Base-by-base conservation (phyloP, 2,888 invertebrate species). In the Zaprionus bogoriensis region DNA sequence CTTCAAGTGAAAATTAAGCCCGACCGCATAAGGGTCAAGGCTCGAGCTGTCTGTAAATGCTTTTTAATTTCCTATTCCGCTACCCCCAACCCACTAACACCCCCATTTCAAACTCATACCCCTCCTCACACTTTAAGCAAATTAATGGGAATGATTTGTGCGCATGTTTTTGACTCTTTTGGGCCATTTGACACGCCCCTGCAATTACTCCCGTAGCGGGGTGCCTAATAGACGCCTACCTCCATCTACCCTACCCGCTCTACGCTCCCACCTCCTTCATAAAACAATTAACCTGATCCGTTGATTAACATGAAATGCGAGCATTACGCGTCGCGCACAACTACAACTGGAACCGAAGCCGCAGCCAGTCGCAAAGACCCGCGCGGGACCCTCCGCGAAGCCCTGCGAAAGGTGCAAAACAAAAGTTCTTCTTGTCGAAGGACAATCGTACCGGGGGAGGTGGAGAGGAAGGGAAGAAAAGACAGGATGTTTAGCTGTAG, bases 1-100 rank as follows among this genome's bases (percentile, higher is more conserved):
- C 48, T 48, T 61, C 14, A 30, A 59, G 28, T 17, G 10, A n/a
- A 44, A 47, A 59, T 50, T 10, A 58, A 52, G 36, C 9, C n/a
- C 19, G 23, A 20, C 9, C 32, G 38, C 22, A 65, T 61, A 41
- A 14, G 60, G 59, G 46, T 51, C 67, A 58, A 65, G 64, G 51
- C n/a, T 32, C 38, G 25, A 12, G 17, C 42, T 39, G 48, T 47
- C 44, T 27, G 42, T 59, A 60, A 77, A 54, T 48, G 67, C 39
- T 77, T 74, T 67, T 71, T 74, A 71, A 77, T 74, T 76, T 77
- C 67, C 77, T 74, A 71, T 54, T n/a, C 12, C 48, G 7, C 9
- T 36, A 3, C 32, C n/a, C 9, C 14, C 38, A 50, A 50, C 10
- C 32, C 7, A 7, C 32, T 32, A 14, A 22, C 10, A 10, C n/a